Evolutionary conservation across 2,113 vertebrate species (phyloP), one percentile per base, ranked within the genome.

Genomic region (Centropus unirufus): DNA sequence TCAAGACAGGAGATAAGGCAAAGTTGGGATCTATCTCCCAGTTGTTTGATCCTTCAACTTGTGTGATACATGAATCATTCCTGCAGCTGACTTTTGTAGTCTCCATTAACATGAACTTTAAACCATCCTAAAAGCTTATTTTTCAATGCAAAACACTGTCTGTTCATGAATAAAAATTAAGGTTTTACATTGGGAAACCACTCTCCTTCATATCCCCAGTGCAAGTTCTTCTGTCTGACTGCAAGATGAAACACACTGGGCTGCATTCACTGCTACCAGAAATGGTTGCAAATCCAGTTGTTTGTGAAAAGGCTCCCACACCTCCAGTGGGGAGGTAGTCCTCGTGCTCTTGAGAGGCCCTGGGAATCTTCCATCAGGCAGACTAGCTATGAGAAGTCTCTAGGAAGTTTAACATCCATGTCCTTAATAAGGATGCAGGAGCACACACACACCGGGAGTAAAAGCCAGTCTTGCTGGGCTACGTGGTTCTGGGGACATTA

Each of bases 321-420:
- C 0, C 7, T 16, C 14, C 1, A 0, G 2, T 6, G 19, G 11
- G 66, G n/a, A n/a, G 26, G n/a, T 19, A 75, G 26, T 30, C 19
- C 12, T 14, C 11, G 8, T 1, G 5, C 16, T 78, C 46, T 23
- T 8, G 5, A 32, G 61, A 49, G 17, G 20, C 57, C 12, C 4
- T 27, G 18, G 32, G 32, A 34, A 5, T 49, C 74, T 26, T 36
- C 30, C 52, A 82, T 61, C 57, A 47, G 2, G 2, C 3, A 0
- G 29, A 32, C 46, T n/a, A 39, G 52, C 34, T 13, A 20, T 14
- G 49, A 30, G 12, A 47, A 36, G 6, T n/a, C 19, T 46, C 32
- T 12, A 27, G 34, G 21, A 55, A 16, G 21, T 36, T 82, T 27
- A 32, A 34, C 0, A 0, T 46, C 21, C 4, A 0, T 27, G 57